These are phyloP conservation scores for Sebastes fasciatus DNA, from an alignment of 2,113 vertebrate species.

Conservation along the genomic window DNA sequence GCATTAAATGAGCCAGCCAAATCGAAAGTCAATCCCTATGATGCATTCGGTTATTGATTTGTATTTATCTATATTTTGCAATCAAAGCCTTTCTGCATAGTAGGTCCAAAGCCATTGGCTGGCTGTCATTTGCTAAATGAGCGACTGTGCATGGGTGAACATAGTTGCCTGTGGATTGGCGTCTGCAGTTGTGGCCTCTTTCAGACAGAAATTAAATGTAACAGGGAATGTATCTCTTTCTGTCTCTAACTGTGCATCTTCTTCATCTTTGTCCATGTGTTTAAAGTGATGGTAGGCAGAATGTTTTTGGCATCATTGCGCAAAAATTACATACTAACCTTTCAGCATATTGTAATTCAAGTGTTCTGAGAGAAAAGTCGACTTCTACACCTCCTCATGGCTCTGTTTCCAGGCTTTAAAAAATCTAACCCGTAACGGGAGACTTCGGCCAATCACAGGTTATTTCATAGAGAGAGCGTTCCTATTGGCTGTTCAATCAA, in stretches of 20 bases:
- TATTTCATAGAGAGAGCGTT: no score
- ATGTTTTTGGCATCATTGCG: no score
- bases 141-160: neutral
- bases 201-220: neutral
- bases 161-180: neutral
- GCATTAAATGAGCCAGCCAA: neutral
- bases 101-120: neutral
- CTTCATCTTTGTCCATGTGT: neutral
- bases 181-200: neutral
- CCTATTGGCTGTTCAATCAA: no score
- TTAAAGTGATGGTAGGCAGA: neutral
- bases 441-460: no score
- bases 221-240: neutral
- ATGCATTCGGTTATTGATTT: neutral
- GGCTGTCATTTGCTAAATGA: neutral
- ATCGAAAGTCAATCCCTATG: neutral
- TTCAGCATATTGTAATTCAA: no score
- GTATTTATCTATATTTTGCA: neutral
- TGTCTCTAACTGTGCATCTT: neutral
- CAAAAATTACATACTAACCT: no score
- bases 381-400: no score
- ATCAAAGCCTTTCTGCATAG: neutral
- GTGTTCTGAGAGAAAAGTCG: no score
- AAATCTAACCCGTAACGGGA: no score
- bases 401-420: no score